Base-by-base conservation (phyloP, 1,140 invertebrate genomes). In the Cotesia chilonis region DNA sequence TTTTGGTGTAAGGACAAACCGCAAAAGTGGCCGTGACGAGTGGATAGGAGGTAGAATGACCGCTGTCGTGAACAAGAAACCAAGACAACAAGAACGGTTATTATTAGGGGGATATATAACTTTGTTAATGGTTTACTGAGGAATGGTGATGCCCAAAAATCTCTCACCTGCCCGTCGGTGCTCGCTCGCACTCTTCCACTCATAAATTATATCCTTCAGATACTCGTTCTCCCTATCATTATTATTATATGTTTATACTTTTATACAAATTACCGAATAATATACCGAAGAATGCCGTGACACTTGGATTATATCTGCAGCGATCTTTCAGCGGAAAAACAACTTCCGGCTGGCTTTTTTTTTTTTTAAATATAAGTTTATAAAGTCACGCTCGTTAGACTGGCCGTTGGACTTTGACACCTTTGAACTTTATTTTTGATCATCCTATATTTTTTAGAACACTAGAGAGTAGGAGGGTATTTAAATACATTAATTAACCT, bases 1-100 rank as follows among this genome's bases (percentile, higher is more conserved):
- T 28, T 60, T 57, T 47, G 14, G 52, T 10, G 52, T 54, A 57
- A 17, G 14, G 35, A 37, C 65, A 71, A 55, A 67, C 68, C 57
- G 64, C 66, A 70, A 74, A 71, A 74, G 68, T 70, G 68, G 57
- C 61, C 72, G 60, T 74, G 72, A 74, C 72, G 64, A 35, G 14
- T 17, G 4, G 4, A 67, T 41, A 2, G 3, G 28, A 47, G 41
- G 41, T 47, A 47, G 41, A 47, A 47, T 47, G 41, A 47, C 41
- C 41, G 41, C 41, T 47, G 68, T 63, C 55, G 64, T 74, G 69
- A 71, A 17, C 69, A 55, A 68, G 73, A 59, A 60, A 51, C n/a
- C 47, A 64, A 5, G 51, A 57, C 37, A 64, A 52, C n/a, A 14
- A 60, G 61, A 60, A 70, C 55, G 70, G 54, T 67, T 67, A 65